These are phyloP conservation scores for Etia nguti DNA, from an alignment of 2,113 vertebrate genomes.

Conservation along the genomic window DNA sequence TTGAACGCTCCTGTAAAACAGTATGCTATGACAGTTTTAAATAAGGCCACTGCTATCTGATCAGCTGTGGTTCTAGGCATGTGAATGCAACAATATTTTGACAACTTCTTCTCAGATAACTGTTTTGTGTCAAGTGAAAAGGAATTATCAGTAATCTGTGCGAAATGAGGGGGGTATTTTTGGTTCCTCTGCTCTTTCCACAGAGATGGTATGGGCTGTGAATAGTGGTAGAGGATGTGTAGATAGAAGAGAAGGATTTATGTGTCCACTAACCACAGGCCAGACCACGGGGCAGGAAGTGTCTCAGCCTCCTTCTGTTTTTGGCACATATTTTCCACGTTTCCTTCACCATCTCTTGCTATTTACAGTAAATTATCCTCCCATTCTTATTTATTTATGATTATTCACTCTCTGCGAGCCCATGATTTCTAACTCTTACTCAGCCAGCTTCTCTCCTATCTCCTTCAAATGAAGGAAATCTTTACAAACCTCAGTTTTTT, in stretches of 20 bases:
- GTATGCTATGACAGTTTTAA: neutral
- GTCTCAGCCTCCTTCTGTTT: neutral
- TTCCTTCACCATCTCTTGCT: neutral
- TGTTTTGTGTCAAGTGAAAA: neutral
- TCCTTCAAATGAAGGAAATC: neutral
- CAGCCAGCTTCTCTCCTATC: neutral
- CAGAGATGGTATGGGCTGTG: neutral
- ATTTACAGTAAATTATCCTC: neutral
- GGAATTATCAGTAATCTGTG: neutral
- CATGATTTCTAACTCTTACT: neutral
- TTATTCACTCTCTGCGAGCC: neutral
- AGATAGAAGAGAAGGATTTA: slow-evolving; percentile 32
- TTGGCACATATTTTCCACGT: neutral
- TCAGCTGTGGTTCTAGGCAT: neutral
- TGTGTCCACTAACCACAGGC: slow-evolving; percentile 1
- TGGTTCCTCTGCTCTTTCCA: slow-evolving; percentile 5
- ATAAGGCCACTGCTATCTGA: neutral
- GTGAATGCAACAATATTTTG: neutral
- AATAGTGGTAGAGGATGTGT: slow-evolving; percentile 8
- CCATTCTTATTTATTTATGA: neutral
- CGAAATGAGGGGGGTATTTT: neutral
- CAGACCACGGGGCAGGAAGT: slow-evolving; percentile 26
- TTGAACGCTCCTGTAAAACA: neutral
- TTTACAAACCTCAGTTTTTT: neutral
- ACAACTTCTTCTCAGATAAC: neutral